Conservation (phyloP, 2,113 vertebrate species). For the Proterorhinus semilunaris region DNA sequence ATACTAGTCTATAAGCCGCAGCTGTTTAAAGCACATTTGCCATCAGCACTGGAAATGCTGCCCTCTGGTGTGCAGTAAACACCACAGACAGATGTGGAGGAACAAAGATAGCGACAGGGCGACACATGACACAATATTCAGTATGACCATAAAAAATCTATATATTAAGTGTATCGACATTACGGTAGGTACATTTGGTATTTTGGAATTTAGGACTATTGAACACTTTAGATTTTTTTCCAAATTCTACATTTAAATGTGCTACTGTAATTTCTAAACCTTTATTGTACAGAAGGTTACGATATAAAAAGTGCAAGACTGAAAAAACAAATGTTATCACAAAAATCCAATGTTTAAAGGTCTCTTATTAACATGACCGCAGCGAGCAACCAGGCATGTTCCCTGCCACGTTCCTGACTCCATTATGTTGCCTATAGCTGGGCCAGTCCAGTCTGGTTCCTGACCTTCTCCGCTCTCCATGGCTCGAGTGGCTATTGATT, state of each 20-base stretch:
- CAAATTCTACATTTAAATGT: not conserved
- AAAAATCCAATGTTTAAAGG: constrained; percentile 9
- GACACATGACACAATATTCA: no score
- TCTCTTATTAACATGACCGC: constrained; percentile 10
- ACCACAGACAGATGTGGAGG: no score
- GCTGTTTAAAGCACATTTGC: no score
- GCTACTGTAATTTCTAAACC: not conserved
- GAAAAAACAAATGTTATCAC: constrained; percentile 8
- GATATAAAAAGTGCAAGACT: constrained; percentile 6
- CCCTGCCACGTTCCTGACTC: constrained; percentile 44
- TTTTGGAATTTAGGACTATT: no score
- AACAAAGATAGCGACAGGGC: no score
- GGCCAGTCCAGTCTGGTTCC: constrained; percentile 50
- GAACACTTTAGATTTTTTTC: no score
- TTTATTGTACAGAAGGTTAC: not conserved
- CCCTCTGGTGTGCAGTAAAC: no score
- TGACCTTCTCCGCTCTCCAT: constrained; percentile 81
- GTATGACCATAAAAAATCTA: no score
- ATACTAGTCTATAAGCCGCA: no score
- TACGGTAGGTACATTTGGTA: no score
- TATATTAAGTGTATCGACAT: no score
- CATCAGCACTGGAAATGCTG: no score
- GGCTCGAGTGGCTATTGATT: constrained; percentile 79
- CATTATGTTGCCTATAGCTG: constrained; percentile 47
- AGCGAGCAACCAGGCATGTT: constrained; percentile 13